These are phyloP conservation scores for Patella vulgata DNA, from an alignment of 1,140 invertebrate genomes.

Conservation along the genomic window DNA sequence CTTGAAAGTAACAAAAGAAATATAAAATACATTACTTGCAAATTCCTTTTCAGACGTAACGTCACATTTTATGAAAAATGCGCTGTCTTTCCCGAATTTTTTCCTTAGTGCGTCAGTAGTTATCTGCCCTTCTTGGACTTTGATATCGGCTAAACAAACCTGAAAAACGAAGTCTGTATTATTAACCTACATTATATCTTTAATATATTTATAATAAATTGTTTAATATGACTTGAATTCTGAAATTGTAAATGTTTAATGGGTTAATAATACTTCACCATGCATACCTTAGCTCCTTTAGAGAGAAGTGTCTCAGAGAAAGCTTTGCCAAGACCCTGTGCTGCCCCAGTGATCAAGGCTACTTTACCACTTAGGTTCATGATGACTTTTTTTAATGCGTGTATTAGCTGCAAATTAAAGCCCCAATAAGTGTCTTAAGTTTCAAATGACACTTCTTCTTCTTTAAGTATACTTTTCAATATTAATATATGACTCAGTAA, in stretches of 20 bases:
- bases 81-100: slow-evolving; percentile 71
- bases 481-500: too few species aligned
- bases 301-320: slow-evolving; percentile 77
- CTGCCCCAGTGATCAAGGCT: slow-evolving; percentile 79
- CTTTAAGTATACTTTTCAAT: too few species aligned
- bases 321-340: slow-evolving; percentile 77
- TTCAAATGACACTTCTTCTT: too few species aligned
- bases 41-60: slow-evolving; percentile 79
- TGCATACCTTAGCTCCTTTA: slow-evolving; percentile 75
- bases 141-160: slow-evolving; percentile 30
- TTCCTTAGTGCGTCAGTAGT: slow-evolving; percentile 15
- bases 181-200: background rate
- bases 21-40: too few species aligned
- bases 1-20: too few species aligned
- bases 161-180: background rate
- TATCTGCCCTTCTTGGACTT: slow-evolving; percentile 9
- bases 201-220: too few species aligned
- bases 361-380: slow-evolving; percentile 79
- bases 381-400: too few species aligned
- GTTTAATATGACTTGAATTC: too few species aligned
- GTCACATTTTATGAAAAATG: slow-evolving; percentile 77
- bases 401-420: too few species aligned
- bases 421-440: too few species aligned
- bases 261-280: too few species aligned
- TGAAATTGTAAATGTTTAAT: too few species aligned